Evolutionary conservation across 2,888 invertebrate species (phyloP), one percentile per base, ranked within the genome.

Genomic region (Cheilosia grossa): DNA sequence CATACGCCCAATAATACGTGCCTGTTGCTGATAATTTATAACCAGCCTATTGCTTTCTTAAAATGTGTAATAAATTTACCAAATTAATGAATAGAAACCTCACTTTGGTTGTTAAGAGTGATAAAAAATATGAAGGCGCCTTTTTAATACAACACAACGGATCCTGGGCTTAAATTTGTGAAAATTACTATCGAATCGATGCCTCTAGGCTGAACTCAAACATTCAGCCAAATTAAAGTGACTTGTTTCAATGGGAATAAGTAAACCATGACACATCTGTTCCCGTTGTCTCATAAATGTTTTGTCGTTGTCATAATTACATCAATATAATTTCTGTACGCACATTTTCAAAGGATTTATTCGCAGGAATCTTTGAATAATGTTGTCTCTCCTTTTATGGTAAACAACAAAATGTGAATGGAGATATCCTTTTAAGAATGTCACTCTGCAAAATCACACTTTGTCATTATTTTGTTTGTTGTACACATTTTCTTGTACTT

Each of bases 181-280:
- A 24, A n/a, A 44, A 61, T 44, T 61, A n/a, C 27, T 44, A 27
- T 40, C 37, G 44, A 47, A 27, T 40, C 37, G 44, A 47, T 47
- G 10, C 10, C 44, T 27, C 0, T 1, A 7, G 61, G 27, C 47
- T 61, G 13, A 30, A 27, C 4, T 5, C 30, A 30, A 2, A 30
- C 7, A 9, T 9, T 2, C 9, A 9, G 30, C 2, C 30, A 30
- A 9, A 30, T 49, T 33, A 27, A 13, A 66, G 37, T 40, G 37
- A 53, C 24, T 54, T 67, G 17, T 10, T 19, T 21, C 30, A 21
- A 15, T 4, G 37, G 4, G 21, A 51, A 27, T 42, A 19, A 30
- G 9, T 6, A 13, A n/a, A 37, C 13, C 13, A 21, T 58, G 70
- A 40, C 58, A 59, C 59, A 59, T 59, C 59, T 51, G 47, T 9